A percentile compares a stretch with the other conserved stretches of the same genome.
phyloP scores from a whole-genome alignment of 2,113 vertebrate genomes.

The Trinectes maculatus region DNA sequence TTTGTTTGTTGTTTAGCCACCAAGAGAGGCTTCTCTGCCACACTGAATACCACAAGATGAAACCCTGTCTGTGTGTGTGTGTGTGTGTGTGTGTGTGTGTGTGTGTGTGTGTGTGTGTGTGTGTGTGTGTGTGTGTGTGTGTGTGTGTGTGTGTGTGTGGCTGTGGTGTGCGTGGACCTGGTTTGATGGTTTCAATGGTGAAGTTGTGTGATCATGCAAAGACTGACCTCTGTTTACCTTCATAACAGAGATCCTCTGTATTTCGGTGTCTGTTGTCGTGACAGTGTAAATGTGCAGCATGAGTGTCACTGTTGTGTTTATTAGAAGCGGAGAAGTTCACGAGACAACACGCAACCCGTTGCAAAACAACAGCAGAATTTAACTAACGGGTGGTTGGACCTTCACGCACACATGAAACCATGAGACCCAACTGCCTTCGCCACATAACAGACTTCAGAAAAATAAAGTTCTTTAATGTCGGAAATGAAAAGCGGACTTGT shows the following conservation, averaged over 20 bases:
- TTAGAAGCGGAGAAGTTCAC: neutral
- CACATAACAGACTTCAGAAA: no score
- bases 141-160: constrained; percentile 15
- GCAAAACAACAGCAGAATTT: no score
- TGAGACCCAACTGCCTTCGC: no score
- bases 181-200: constrained; percentile 32
- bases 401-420: no score
- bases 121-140: constrained; percentile 10
- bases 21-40: constrained; percentile 44
- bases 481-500: no score
- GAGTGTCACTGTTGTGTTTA: neutral
- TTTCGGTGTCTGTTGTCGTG: neutral
- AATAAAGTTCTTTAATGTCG: no score
- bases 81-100: constrained; percentile 15
- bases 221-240: neutral
- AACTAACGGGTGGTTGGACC: no score
- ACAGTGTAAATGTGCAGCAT: neutral
- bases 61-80: constrained; percentile 20
- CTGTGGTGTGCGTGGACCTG: neutral
- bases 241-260: no score
- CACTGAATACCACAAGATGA: constrained; percentile 57
- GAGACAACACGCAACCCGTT: no score
- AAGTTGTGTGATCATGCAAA: neutral
- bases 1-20: constrained; percentile 54
- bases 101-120: constrained; percentile 13